Evolutionary conservation across 2,888 invertebrate genomes (phyloP), one percentile per base, ranked within the genome.

Genomic region (Drosophila putrida): DNA sequence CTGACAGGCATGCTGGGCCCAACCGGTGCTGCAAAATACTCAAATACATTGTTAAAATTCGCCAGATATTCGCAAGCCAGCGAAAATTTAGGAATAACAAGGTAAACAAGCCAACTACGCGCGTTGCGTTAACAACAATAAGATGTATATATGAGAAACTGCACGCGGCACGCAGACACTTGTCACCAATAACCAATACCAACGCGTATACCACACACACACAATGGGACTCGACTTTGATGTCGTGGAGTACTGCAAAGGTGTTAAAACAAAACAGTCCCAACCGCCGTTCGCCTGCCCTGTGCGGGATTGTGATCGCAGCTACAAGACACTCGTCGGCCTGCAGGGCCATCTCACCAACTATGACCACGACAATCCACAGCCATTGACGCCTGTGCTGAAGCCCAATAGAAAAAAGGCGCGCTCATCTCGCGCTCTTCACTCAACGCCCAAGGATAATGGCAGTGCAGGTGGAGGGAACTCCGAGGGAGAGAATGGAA

Each of bases 251-350:
- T 97, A 96, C 93, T 96, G 96, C 91, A 96, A 96, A 91, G 96
- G 97, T 93, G 94, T 97, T 77, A 92, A 92, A 87, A 79, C 88
- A 69, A 94, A 96, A 96, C 90, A 96, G 76, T 80, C 90, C 36
- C 88, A 90, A 62, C 97, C 97, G 57, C 97, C 97, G 54, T 97
- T 96, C 93, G 95, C 95, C 85, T 98, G 98, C 90, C 98, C 98
- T 8, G 94, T 97, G 35, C 95, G 95, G 82, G 96, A 96, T 88
- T 98, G 98, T 93, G 96, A 96, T 78, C 96, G 96, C 91, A 95
- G 96, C 25, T 98, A 97, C 92, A 97, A 97, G 93, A 97, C 97
- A 71, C 95, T 96, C 74, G 96, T 96, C 85, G 97, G 97, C 1
- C 94, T 98, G 80, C 97, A 97, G 90, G 97, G 96, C 91, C 97